A percentile compares a stretch with the other conserved stretches of the same genome.
Evolutionary conservation across 2,113 vertebrate species (phyloP).

Genomic region (Promerops cafer): DNA sequence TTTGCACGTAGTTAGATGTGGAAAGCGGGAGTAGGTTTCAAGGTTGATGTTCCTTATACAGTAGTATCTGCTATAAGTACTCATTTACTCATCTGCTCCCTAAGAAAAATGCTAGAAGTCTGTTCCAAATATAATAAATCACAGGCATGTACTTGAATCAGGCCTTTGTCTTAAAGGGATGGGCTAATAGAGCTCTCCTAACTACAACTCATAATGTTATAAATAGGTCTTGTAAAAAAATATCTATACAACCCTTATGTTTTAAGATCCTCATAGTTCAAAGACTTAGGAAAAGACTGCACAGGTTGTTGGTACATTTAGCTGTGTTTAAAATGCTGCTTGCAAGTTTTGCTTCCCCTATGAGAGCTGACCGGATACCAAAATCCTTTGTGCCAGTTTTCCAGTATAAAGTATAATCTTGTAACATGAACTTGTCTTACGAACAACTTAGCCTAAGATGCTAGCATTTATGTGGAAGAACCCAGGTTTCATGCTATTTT

Average conservation of each 20-base stretch:
- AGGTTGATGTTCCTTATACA: background rate
- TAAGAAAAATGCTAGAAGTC: background rate
- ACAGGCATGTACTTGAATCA: background rate
- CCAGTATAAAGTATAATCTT: background rate
- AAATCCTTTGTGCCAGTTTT: background rate
- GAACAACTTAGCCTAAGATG: background rate
- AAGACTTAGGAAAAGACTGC: background rate
- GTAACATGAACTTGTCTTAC: background rate
- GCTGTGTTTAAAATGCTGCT: background rate
- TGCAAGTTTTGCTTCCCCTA: background rate
- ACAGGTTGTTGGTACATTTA: background rate
- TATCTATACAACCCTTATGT: background rate
- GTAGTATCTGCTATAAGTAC: background rate
- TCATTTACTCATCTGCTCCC: background rate
- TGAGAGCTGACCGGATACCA: accelerated
- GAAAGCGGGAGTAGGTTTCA: background rate
- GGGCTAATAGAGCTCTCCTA: background rate
- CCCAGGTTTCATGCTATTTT: background rate
- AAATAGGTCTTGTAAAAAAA: background rate
- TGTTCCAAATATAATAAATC: background rate
- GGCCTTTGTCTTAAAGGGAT: background rate
- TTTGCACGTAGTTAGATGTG: background rate
- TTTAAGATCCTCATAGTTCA: background rate
- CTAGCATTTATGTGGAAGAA: background rate
- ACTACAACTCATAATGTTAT: background rate